These are phyloP conservation scores for Halocaridina rubra DNA, from an alignment of 2,888 invertebrate genomes.

Conservation along the genomic window DNA sequence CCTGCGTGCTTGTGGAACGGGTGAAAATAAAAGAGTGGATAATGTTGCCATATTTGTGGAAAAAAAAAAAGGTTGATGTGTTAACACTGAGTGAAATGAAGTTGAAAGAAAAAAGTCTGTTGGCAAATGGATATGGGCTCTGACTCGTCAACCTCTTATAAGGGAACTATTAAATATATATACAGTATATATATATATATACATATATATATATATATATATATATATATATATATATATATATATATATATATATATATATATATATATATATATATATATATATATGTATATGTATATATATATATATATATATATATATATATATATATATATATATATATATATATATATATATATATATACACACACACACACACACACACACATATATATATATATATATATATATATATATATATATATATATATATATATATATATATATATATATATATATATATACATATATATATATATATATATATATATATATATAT, in stretches of 20 bases:
- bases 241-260: neutral
- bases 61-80: too few species aligned
- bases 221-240: neutral
- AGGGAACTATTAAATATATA: neutral
- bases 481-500: conserved; percentile 30
- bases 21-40: too few species aligned
- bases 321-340: conserved; percentile 1
- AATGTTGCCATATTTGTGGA: too few species aligned
- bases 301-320: neutral
- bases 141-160: too few species aligned
- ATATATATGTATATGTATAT: neutral
- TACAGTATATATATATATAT: neutral
- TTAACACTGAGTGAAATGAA: too few species aligned
- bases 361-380: neutral
- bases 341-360: neutral
- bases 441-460: conserved; percentile 37
- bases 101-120: too few species aligned
- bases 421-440: conserved; percentile 15
- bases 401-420: neutral
- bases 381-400: neutral
- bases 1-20: too few species aligned
- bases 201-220: neutral
- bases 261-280: neutral
- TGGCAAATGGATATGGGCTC: too few species aligned
- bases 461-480: conserved; percentile 25